Conservation (phyloP, 2,797 vertebrate genomes). For the Argentina silus region DNA sequence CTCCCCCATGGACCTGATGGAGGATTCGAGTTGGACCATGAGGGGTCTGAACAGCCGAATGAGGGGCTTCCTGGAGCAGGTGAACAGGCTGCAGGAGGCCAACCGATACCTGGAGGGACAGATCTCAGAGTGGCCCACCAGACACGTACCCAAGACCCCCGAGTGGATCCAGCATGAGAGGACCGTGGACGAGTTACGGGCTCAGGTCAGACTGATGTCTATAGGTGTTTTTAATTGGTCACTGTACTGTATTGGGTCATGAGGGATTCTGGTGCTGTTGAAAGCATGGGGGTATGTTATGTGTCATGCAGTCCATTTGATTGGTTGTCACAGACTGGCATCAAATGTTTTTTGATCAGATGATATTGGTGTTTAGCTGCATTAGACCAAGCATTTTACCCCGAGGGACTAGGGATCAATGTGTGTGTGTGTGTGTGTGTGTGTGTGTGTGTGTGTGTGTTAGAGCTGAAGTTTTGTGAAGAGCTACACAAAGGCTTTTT, state of each 20-base stretch:
- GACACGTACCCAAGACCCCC: constrained; percentile 8
- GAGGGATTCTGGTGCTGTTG: neutral
- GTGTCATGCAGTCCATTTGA: neutral
- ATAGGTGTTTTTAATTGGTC: neutral
- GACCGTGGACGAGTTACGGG: constrained; percentile 66
- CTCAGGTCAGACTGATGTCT: constrained; percentile 68
- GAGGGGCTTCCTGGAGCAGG: constrained; percentile 74
- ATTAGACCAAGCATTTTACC: no score
- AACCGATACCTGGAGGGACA: constrained; percentile 72
- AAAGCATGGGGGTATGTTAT: neutral
- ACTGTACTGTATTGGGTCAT: neutral
- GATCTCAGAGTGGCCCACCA: constrained; percentile 60
- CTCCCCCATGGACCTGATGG: constrained; percentile 56
- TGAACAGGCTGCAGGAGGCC: constrained; percentile 67
- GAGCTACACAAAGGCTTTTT: neutral
- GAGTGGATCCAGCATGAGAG: constrained; percentile 70
- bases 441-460: no score
- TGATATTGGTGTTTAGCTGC: no score
- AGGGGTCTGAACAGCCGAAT: constrained; percentile 67
- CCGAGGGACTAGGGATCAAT: no score
- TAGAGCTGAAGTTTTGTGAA: no score
- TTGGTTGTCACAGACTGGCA: neutral
- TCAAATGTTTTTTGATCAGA: no score
- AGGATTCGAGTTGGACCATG: constrained; percentile 63
- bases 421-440: no score